Percentiles rank a stretch among this genome's conserved stretches.
These are phyloP conservation scores for Ceratina calcarata DNA, from an alignment of 1,140 invertebrate genomes.

Conservation along the genomic window DNA sequence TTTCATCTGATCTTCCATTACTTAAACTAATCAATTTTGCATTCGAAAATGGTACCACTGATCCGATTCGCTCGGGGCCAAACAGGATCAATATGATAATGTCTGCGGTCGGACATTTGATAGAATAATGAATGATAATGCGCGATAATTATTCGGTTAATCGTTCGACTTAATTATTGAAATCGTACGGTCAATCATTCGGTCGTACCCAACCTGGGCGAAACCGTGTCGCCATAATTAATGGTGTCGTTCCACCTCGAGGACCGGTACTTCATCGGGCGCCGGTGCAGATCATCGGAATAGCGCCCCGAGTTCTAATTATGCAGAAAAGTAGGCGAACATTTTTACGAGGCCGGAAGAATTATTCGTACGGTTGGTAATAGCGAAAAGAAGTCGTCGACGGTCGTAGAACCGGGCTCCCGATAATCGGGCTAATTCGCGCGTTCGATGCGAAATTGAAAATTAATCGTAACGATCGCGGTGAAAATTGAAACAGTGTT, in stretches of 20 bases:
- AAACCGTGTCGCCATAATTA: slow-evolving; percentile 36
- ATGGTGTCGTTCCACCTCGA: slow-evolving; percentile 21
- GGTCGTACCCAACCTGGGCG: not conserved
- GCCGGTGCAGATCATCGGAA: no score
- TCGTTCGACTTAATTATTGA: slow-evolving; percentile 59
- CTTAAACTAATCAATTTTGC: slow-evolving; percentile 49
- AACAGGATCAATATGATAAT: slow-evolving; percentile 56
- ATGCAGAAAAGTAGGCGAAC: not conserved
- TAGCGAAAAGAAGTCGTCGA: not conserved
- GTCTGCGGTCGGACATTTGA: slow-evolving; percentile 21
- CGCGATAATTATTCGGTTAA: slow-evolving; percentile 56
- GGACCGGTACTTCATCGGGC: no score
- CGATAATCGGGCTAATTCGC: not conserved
- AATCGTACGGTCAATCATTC: slow-evolving; percentile 57
- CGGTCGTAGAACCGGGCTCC: not conserved
- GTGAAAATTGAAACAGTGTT: slow-evolving; percentile 14
- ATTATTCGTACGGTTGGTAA: not conserved
- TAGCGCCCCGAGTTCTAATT: not conserved
- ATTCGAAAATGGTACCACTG: slow-evolving; percentile 40
- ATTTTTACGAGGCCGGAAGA: not conserved
- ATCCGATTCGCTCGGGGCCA: slow-evolving; percentile 22
- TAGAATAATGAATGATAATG: slow-evolving; percentile 61
- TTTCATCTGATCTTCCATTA: slow-evolving; percentile 46
- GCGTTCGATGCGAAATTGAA: slow-evolving; percentile 3
- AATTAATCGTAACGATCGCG: slow-evolving; percentile 29